Base-by-base conservation (phyloP, 2,888 invertebrate genomes). In the Coelopa pilipes region DNA sequence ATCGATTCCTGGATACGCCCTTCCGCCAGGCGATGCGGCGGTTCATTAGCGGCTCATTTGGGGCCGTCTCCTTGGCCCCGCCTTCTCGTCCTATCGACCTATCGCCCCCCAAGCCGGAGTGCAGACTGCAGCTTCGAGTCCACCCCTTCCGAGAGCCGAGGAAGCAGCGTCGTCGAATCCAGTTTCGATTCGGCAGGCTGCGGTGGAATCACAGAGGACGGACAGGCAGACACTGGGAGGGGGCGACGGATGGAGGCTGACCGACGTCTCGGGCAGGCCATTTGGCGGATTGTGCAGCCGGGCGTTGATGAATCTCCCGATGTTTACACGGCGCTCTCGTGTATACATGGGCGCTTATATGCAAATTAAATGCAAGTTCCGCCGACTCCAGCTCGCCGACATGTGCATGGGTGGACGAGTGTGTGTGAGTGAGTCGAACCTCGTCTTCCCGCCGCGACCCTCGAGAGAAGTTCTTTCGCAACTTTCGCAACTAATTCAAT, bases 321-420 rank as follows among this genome's bases (percentile, higher is more conserved):
- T 66, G 63, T 46, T 63, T 63, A 63, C 63, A 63, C 17, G 45
- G 46, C 46, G 47, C 46, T 63, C 17, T 12, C 46, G 63, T 63
- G 47, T 63, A 34, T n/a, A 63, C 17, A 46, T 46, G 4, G 13
- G 17, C 5, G 17, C 63, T 46, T 47, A 45, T 47, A 63, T 19
- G 47, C 47, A 63, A 63, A 63, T 63, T 62, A 34, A 62, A 45
- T 62, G 62, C n/a, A n/a, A 46, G 63, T 47, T n/a, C 12, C 19
- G 17, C 21, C 17, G 11, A 59, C 11, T 21, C 21, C 19, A 21
- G 57, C 12, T 17, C 19, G 19, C 13, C 2, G 19, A 21, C 21
- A 59, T 59, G 24, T 59, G 10, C 24, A n/a, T 47, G 46, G 13
- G n/a, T 63, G 9, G 9, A 45, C 17, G 17, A 17, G 11, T 34